These are phyloP conservation scores for Epizoanthus stellaris DNA, from an alignment of 92 coral and sea anemone genomes.

Conservation along the genomic window DNA sequence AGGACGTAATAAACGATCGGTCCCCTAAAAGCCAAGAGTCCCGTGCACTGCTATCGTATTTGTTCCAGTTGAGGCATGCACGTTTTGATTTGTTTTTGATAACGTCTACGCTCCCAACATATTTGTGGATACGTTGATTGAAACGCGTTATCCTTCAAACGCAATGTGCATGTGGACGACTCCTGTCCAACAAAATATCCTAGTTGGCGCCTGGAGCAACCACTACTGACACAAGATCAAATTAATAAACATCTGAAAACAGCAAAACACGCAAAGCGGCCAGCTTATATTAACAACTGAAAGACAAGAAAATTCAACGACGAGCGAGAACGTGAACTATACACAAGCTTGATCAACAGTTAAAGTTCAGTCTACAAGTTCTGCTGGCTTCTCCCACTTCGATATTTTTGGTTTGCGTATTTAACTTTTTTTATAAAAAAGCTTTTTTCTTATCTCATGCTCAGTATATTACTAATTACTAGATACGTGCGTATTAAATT, in stretches of 20 bases:
- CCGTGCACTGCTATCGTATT: no score
- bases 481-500: no score
- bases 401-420: no score
- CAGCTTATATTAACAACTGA: not conserved
- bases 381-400: no score
- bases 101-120: not conserved
- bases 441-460: no score
- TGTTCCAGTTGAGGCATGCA: not conserved
- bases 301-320: no score
- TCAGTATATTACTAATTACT: no score
- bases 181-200: not conserved
- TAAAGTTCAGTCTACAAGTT: not conserved
- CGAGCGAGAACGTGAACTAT: not conserved
- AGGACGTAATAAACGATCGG: no score
- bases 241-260: not conserved
- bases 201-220: slow-evolving; percentile 8
- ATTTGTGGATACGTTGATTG: slow-evolving; percentile 24
- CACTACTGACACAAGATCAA: not conserved
- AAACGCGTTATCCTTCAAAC: slow-evolving; percentile 7
- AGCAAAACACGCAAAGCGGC: not conserved
- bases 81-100: not conserved
- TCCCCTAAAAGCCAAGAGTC: no score
- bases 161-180: not conserved
- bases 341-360: not conserved
- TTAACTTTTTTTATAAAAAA: no score